Evolutionary conservation across 2,113 vertebrate species (phyloP).

Genomic region (Eidolon helvum): DNA sequence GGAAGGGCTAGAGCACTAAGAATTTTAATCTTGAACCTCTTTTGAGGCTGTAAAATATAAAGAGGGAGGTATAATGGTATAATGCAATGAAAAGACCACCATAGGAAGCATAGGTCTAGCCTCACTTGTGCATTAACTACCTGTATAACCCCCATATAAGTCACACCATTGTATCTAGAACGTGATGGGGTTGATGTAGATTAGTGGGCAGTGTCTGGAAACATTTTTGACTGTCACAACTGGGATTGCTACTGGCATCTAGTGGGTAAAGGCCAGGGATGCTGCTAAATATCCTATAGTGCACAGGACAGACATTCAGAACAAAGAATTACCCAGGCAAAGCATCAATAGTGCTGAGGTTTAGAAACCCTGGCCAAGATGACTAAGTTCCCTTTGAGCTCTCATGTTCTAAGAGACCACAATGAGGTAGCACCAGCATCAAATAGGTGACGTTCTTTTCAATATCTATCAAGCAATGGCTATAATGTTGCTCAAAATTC

Average conservation of each 20-base stretch:
- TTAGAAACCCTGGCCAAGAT: neutral
- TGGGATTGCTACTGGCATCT: neutral
- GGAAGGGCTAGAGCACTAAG: neutral
- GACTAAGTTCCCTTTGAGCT: neutral
- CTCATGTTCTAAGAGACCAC: neutral
- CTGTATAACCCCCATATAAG: neutral
- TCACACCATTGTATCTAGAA: neutral
- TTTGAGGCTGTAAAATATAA: neutral
- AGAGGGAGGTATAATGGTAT: neutral
- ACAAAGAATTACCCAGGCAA: neutral
- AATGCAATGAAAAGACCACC: neutral
- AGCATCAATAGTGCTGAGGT: neutral
- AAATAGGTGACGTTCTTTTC: neutral
- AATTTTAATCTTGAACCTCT: neutral
- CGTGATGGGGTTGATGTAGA: neutral
- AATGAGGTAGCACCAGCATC: neutral
- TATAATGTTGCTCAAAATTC: neutral
- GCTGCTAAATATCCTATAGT: neutral
- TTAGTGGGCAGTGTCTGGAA: neutral
- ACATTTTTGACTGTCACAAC: neutral
- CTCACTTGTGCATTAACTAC: neutral
- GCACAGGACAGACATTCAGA: neutral
- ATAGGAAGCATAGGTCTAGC: neutral
- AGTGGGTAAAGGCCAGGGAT: neutral
- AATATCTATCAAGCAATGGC: neutral